A percentile compares a stretch with the other conserved stretches of the same genome.
Evolutionary conservation across 2,113 vertebrate species (phyloP).

Genomic region (Nansenia antarctica): DNA sequence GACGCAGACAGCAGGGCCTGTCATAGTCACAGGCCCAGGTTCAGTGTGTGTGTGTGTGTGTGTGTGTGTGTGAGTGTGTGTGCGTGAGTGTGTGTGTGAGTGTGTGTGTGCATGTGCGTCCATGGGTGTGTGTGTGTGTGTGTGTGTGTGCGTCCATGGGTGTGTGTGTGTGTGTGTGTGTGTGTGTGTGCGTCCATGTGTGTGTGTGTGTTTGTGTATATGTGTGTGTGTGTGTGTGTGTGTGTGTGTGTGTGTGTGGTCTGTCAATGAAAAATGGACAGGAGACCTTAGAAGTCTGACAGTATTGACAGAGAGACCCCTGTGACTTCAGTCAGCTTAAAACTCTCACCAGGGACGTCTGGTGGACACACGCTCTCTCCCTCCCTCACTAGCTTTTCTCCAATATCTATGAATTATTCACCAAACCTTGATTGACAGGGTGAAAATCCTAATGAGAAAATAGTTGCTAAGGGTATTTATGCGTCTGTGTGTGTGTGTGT

Average conservation of each 20-base stretch:
- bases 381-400: constrained; percentile 28
- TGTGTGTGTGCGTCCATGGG: constrained; percentile 7
- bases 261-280: constrained; percentile 35
- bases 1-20: constrained; percentile 69
- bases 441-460: constrained; percentile 60
- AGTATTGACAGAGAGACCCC: constrained; percentile 51
- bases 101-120: constrained; percentile 5
- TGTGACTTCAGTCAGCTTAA: constrained; percentile 45
- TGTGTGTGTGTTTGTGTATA: neutral
- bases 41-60: constrained; percentile 17
- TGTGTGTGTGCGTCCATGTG: neutral
- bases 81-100: constrained; percentile 19
- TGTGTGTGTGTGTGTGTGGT: constrained; percentile 13
- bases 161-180: neutral
- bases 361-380: constrained; percentile 31
- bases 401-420: constrained; percentile 65
- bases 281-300: constrained; percentile 38
- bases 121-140: constrained; percentile 1
- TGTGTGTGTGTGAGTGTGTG: constrained; percentile 19
- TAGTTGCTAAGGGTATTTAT: constrained; percentile 43
- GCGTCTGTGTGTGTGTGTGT: constrained; percentile 18
- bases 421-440: constrained; percentile 47
- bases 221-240: constrained; percentile 2
- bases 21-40: constrained; percentile 62
- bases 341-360: constrained; percentile 49